phyloP scores from a whole-genome alignment of 2,888 invertebrate genomes.

The Melikaiella ostensackeni region DNA sequence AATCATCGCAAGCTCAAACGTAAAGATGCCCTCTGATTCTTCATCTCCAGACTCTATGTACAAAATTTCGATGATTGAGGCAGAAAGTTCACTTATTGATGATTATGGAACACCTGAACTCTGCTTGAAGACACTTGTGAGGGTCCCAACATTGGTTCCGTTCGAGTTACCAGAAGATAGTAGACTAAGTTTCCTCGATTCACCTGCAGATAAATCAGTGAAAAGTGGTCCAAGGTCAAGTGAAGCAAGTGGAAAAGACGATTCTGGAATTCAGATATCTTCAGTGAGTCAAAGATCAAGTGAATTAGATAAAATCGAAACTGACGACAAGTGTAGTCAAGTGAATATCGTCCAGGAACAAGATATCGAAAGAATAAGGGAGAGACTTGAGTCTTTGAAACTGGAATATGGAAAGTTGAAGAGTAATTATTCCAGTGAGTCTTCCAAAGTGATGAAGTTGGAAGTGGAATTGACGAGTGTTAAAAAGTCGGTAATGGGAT shows the following conservation, averaged over 20 bases:
- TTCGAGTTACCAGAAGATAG: conserved; percentile 7
- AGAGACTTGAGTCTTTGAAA: conserved; percentile 57
- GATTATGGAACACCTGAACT: conserved; percentile 21
- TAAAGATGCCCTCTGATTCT: neutral
- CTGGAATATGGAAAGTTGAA: conserved; percentile 59
- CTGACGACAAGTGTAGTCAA: conserved; percentile 54
- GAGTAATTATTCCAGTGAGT: conserved; percentile 53
- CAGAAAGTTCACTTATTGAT: conserved; percentile 43
- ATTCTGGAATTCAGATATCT: conserved; percentile 65
- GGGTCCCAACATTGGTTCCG: conserved; percentile 11
- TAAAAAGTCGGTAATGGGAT: conserved; percentile 52
- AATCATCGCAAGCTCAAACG: conserved; percentile 4
- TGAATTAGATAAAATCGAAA: conserved; percentile 43
- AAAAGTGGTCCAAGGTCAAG: conserved; percentile 52
- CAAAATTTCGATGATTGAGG: conserved; percentile 42
- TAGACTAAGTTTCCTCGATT: conserved; percentile 45
- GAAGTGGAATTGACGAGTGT: conserved; percentile 60
- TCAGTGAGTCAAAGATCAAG: conserved; percentile 49
- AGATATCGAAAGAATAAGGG: conserved; percentile 42
- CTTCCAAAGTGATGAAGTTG: conserved; percentile 54
- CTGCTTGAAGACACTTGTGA: conserved; percentile 5
- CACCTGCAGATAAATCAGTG: conserved; percentile 46
- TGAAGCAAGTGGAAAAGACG: conserved; percentile 60
- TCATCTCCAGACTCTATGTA: conserved; percentile 8
- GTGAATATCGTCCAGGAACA: conserved; percentile 42